These are phyloP conservation scores for Uromys caudimaculatus DNA, from an alignment of 2,797 vertebrate genomes.

Conservation along the genomic window DNA sequence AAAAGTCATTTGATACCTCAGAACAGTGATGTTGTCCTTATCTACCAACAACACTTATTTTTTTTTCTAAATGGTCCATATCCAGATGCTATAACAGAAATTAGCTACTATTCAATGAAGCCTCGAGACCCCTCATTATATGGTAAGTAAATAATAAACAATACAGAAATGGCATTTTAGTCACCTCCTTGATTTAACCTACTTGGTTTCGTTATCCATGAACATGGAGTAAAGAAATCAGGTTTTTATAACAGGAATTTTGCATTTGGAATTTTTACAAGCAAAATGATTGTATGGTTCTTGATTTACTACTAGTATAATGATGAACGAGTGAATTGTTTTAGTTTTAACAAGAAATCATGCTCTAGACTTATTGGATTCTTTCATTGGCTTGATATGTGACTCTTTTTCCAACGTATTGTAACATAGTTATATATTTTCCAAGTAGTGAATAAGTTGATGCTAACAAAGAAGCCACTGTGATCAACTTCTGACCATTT, in stretches of 20 bases:
- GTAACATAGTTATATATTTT: slow-evolving; percentile 50
- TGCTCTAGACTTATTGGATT: neutral
- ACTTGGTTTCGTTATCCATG: neutral
- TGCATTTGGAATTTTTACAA: neutral
- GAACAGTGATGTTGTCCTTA: neutral
- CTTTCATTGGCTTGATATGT: neutral
- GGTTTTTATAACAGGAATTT: neutral
- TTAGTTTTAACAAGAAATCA: slow-evolving; percentile 42
- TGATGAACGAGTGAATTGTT: slow-evolving; percentile 3
- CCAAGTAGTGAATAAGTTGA: neutral
- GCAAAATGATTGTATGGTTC: neutral
- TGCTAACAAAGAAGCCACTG: neutral
- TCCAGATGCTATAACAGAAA: neutral
- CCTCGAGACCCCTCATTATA: neutral
- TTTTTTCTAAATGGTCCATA: neutral
- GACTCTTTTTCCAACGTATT: neutral
- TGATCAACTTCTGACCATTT: neutral
- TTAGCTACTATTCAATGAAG: neutral
- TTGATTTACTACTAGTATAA: neutral
- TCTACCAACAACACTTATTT: neutral
- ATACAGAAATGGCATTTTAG: neutral
- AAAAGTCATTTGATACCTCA: neutral
- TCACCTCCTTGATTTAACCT: neutral
- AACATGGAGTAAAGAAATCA: neutral
- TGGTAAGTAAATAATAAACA: neutral